Base-by-base conservation (phyloP, 2,113 vertebrate species). In the Actinemys pallida region DNA sequence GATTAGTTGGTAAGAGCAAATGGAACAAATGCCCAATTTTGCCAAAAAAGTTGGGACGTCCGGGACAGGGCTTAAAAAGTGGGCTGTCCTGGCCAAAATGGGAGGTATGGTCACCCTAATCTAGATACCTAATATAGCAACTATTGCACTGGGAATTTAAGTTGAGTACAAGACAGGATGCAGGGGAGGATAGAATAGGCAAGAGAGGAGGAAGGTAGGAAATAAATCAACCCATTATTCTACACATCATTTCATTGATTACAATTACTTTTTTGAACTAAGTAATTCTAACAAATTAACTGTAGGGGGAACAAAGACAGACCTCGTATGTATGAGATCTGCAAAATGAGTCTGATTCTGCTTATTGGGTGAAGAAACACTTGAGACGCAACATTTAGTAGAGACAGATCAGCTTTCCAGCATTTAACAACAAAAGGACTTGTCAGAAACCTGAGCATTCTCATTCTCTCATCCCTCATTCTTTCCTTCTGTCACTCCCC, bases 221-320 rank as follows among this genome's bases (percentile, higher is more conserved):
- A 62, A 29, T 62, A 87, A 95, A 96, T 87, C 90, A 96, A 90
- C 62, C 78, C 90, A 81, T 83, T 53, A 50, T 93, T 57, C 86
- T 80, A 92, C 54, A 39, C 39, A 75, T 80, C 69, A 94, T 96
- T 94, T 90, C 83, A 83, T 81, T 1, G 0, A 92, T 93, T 96
- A 87, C 95, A n/a, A 90, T 39, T 69, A 95, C 76, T 69, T 39
- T 76, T 96, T 96, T 94, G 35, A 94, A 89, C 81, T 47, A 83
- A 54, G 49, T 57, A 27, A n/a, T 57, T n/a, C 35, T 96, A 94
- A 95, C 47, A 72, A 82, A 62, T 89, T 86, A 85, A 89, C 2
- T 1, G 92, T 72, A 22, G 87, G 72, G 56, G 13, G 79, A 57
- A 86, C 31, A 82, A 94, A 78, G 90, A 92, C 90, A 93, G 93